Evolutionary conservation across 2,113 vertebrate genomes (phyloP), one percentile per base, ranked within the genome.

Genomic region (Tenebrosternarchus preto): DNA sequence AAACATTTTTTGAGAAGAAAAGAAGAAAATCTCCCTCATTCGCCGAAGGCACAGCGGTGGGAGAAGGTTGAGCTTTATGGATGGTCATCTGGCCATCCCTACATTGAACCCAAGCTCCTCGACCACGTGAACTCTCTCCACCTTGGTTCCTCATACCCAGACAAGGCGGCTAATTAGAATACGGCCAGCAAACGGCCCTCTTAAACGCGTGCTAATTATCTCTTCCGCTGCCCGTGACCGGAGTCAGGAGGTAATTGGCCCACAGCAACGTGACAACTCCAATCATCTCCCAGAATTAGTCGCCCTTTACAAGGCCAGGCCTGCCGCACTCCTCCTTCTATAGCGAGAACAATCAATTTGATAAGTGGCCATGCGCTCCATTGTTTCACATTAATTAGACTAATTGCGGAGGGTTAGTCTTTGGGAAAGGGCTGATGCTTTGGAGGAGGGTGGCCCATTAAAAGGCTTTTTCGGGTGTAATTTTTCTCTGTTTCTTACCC

Each of bases 331-430:
- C 94, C 95, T 93, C 95, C 94, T 95, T 95, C 94, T 93, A 95
- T 95, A 93, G 93, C 92, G 93, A 93, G 94, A 95, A 95, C 94
- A 95, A 95, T 96, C 95, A 95, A 95, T 96, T 96, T 95, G 94
- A 95, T 95, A 95, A 96, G 94, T 96, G 95, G 94, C 95, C 95
- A 94, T 92, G 93, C 93, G 92, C 92, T 93, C 95, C 93, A 95
- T 95, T 96, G 95, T 96, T 94, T 94, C 94, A 92, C 93, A 95
- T 95, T 96, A 95, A 96, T 96, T 95, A 95, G 93, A 94, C 94
- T 95, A 96, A 95, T 96, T 96, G 95, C 93, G 87, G 90, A 90
- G 87, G 92, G 93, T 95, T 95, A 92, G 94, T 93, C 94, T 94
- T 92, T 89, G 53, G 59, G 92, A 93, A 94, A 93, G 72, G 89